Base-by-base conservation (phyloP, 2,113 vertebrate species). In the Myrmecophaga tridactyla region DNA sequence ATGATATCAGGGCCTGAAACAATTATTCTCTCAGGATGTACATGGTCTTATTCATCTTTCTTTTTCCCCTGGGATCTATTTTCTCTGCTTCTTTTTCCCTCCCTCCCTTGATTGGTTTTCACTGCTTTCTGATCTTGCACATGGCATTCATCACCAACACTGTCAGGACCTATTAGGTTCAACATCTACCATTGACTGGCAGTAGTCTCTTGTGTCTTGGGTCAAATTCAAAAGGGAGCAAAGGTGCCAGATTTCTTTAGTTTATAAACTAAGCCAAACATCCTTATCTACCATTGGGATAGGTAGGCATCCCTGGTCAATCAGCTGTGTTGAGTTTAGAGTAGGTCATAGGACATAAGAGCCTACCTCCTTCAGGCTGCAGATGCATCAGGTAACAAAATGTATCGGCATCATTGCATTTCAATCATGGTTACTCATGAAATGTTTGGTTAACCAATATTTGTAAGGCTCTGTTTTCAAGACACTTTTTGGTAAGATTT, bases 161-260 rank as follows among this genome's bases (percentile, higher is more conserved):
- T 96, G 77, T 81, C 53, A 81, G 72, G 75, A 81, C n/a, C 77
- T 75, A 70, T 14, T 93, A 67, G 43, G 31, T 92, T 93, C 48
- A 92, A 1, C 56, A 77, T 39, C 39, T 31, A 80, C 14, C 83
- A 23, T 81, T 72, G 60, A 60, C 83, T 95, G 82, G 78, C 62
- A 73, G 0, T 78, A 13, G 67, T 86, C 39, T 89, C 82, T 77
- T 51, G 77, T 72, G 60, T 91, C 76, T 89, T 90, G 83, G 43
- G 62, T 77, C 67, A 93, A 46, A 78, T 86, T 87, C 67, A 67
- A 67, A 90, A 86, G 41, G 56, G 82, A 92, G 58, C 5, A 31
- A 77, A 70, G 77, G 20, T 31, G 48, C 31, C 29, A 56, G 8
- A 51, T 90, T 94, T 73, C 65, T 76, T 90, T 65, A 46, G 69